These are phyloP conservation scores for Pseudorhiza aurosa DNA, from an alignment of 30 jellyfish, hydroid and myxozoan species.

Conservation along the genomic window DNA sequence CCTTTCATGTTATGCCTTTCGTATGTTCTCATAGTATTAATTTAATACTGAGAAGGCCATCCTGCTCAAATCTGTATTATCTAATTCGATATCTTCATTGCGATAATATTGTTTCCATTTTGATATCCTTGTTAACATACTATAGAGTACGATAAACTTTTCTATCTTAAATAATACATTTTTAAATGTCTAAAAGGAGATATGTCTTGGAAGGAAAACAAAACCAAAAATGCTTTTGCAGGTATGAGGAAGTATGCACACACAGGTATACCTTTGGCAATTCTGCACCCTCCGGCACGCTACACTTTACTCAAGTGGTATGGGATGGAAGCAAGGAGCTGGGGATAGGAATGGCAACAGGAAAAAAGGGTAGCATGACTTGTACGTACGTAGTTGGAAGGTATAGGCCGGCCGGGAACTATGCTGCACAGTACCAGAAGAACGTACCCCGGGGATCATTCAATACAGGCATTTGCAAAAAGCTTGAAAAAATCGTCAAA, in stretches of 20 bases:
- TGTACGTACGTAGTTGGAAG: conserved; percentile 87
- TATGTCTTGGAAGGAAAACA: too few relatives aligned
- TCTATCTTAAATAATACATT: too few relatives aligned
- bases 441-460: conserved; percentile 75
- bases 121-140: too few relatives aligned
- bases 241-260: conserved; percentile 90
- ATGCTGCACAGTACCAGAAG: conserved; percentile 56
- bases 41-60: too few relatives aligned
- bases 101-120: too few relatives aligned
- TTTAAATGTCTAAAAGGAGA: too few relatives aligned
- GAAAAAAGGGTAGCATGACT: conserved; percentile 64
- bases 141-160: too few relatives aligned
- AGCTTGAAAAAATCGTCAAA: conserved; percentile 32
- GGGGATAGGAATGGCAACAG: conserved; percentile 89
- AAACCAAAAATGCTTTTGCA: too few relatives aligned
- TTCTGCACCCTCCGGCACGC: conserved; percentile 69
- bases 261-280: conserved; percentile 78
- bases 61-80: too few relatives aligned
- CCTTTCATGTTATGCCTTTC: too few relatives aligned
- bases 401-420: conserved; percentile 80
- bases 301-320: conserved; percentile 90
- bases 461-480: conserved; percentile 17
- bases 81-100: too few relatives aligned
- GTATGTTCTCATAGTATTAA: too few relatives aligned
- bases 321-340: conserved; percentile 81